Base-by-base conservation (phyloP, 2,888 invertebrate genomes). In the Dioctria rufipes region DNA sequence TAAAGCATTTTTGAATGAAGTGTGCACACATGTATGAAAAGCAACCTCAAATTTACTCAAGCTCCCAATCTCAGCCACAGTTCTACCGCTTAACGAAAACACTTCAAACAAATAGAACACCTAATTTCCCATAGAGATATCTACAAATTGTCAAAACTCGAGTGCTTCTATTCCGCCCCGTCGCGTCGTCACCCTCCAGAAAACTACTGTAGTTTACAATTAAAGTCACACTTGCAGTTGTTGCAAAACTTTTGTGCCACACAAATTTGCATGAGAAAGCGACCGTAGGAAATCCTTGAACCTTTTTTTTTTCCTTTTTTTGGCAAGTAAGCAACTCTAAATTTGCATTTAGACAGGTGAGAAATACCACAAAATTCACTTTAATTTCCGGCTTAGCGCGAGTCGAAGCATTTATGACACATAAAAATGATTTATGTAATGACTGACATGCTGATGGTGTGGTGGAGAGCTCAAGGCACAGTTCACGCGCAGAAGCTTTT, bases 261-360 rank as follows among this genome's bases (percentile, higher is more conserved):
- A 73, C 25, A 25, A 25, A 25, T n/a, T 58, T 58, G 60, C 58
- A 58, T 54, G 54, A 60, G 42, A 58, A 40, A 6, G 58, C 54
- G 40, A 39, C 58, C 73, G 73, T n/a, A 13, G 58, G 60, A 58
- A 58, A 73, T 60, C 58, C 60, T 73, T 73, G 73, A 73, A 40
- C 54, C 11, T 46, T 43, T 13, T 13, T 60, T 2, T 60, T 60
- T 43, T 67, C 40, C n/a, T 46, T 77, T 77, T 63, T 77, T 9
- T 61, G 63, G 37, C 61, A 77, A 63, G 40, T 77, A 77, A 77
- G 77, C 77, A 77, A 78, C 66, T 78, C 66, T 66, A 78, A 67
- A 80, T 80, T 80, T 80, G 69, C 79, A 80, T 80, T 80, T 80
- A 69, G 79, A 69, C 69, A 80, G 79, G 79, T 80, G 79, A 80